Conservation (phyloP, 2,888 invertebrate genomes). For the Psylliodes chrysocephalus region DNA sequence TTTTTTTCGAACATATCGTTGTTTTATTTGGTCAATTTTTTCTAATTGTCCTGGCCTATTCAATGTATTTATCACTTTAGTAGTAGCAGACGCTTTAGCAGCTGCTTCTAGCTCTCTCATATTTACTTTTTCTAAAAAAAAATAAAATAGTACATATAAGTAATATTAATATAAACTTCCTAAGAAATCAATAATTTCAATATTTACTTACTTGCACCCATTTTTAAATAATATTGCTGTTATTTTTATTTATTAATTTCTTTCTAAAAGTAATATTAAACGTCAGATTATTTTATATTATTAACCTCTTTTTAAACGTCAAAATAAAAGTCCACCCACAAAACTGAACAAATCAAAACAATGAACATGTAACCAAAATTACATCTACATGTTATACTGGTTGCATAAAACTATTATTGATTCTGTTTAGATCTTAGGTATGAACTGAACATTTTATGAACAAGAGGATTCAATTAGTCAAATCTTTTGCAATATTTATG, state of each 20-base stretch:
- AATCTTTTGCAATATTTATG: no score
- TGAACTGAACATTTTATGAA: no score
- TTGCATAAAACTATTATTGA: neutral
- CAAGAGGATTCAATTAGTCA: no score
- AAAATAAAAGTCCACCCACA: neutral
- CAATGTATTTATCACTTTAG: slow-evolving; percentile 90
- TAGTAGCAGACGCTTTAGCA: slow-evolving; percentile 80
- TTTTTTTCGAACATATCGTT: slow-evolving; percentile 80
- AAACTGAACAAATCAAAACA: neutral
- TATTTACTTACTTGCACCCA: slow-evolving; percentile 1
- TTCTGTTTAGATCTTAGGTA: no score
- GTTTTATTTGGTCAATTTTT: slow-evolving; percentile 84
- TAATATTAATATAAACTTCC: no score
- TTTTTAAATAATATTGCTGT: neutral
- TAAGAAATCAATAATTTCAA: no score
- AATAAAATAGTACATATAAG: no score
- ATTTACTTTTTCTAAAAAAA: slow-evolving; percentile 52
- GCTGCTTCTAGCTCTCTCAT: slow-evolving; percentile 81
- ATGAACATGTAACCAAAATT: neutral
- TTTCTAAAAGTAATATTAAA: neutral
- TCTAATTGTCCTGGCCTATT: slow-evolving; percentile 96
- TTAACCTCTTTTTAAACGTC: neutral
- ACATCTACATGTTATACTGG: neutral
- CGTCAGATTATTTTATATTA: no score
- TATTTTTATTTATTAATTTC: neutral